Conservation (phyloP, 2,113 vertebrate species). For the Orientallactaga bullata region DNA sequence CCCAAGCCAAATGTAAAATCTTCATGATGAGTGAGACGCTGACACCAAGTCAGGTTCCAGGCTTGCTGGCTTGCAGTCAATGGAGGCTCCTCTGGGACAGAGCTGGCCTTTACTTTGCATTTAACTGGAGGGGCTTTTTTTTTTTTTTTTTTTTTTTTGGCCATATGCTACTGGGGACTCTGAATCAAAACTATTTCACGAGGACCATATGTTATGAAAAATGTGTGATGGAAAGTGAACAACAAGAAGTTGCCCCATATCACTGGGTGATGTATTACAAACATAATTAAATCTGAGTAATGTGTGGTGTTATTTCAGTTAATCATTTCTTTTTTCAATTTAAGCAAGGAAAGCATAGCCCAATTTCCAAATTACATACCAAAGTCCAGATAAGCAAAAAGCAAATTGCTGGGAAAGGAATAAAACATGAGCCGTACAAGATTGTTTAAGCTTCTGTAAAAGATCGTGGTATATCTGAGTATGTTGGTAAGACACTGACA, state of each 20-base stretch:
- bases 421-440: not conserved
- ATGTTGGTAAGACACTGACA: slow-evolving; percentile 41
- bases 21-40: slow-evolving; percentile 89
- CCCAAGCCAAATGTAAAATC: slow-evolving; percentile 91
- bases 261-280: slow-evolving; percentile 90
- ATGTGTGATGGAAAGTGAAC: slow-evolving; percentile 84
- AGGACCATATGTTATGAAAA: slow-evolving; percentile 89
- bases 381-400: slow-evolving; percentile 82
- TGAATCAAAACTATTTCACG: slow-evolving; percentile 88
- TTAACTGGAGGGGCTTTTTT: slow-evolving; percentile 85
- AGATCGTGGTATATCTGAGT: slow-evolving; percentile 16
- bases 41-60: slow-evolving; percentile 85
- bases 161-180: slow-evolving; percentile 90
- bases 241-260: slow-evolving; percentile 86
- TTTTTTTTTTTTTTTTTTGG: slow-evolving; percentile 73
- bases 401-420: not conserved
- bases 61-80: slow-evolving; percentile 81
- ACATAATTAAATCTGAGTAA: slow-evolving; percentile 91
- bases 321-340: slow-evolving; percentile 88
- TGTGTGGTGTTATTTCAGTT: slow-evolving; percentile 86
- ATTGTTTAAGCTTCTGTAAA: slow-evolving; percentile 25
- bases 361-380: slow-evolving; percentile 85
- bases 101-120: slow-evolving; percentile 88
- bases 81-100: slow-evolving; percentile 82
- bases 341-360: slow-evolving; percentile 83